Evolutionary conservation across 2,888 invertebrate species (phyloP).

Genomic region (Luperina testacea): DNA sequence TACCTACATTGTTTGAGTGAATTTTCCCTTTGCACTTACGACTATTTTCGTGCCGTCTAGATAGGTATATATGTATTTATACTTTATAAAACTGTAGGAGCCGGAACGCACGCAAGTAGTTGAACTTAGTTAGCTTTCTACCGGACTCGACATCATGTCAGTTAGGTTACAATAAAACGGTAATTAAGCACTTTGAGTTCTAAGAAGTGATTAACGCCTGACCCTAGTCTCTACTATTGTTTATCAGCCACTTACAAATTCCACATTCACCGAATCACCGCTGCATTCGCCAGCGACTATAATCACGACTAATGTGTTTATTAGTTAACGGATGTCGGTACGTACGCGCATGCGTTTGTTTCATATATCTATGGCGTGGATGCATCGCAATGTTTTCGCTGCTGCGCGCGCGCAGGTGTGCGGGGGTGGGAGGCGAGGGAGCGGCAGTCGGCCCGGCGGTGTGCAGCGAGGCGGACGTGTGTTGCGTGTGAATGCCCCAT

Average conservation of each 20-base stretch:
- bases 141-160: neutral
- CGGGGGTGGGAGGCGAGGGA: slow-evolving; percentile 49
- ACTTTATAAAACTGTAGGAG: neutral
- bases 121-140: slow-evolving; percentile 32
- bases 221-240: neutral
- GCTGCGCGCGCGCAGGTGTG: slow-evolving; percentile 65
- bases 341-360: slow-evolving; percentile 60
- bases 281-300: slow-evolving; percentile 22
- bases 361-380: slow-evolving; percentile 34
- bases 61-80: neutral
- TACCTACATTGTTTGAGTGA: neutral
- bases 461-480: slow-evolving; percentile 66
- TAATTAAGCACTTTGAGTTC: slow-evolving; percentile 1
- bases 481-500: slow-evolving; percentile 72
- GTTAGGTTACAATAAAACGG: slow-evolving; percentile 2
- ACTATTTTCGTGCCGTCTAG: neutral
- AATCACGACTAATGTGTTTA: slow-evolving; percentile 55
- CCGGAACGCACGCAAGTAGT: neutral
- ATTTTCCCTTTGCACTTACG: neutral
- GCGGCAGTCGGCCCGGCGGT: slow-evolving; percentile 67
- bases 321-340: slow-evolving; percentile 63
- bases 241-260: slow-evolving; percentile 8
- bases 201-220: neutral
- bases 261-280: neutral
- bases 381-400: slow-evolving; percentile 69